Percentiles rank a stretch among this genome's conserved stretches.
phyloP scores from a whole-genome alignment of 1,140 invertebrate genomes.

The Rhopalosiphum maidis region DNA sequence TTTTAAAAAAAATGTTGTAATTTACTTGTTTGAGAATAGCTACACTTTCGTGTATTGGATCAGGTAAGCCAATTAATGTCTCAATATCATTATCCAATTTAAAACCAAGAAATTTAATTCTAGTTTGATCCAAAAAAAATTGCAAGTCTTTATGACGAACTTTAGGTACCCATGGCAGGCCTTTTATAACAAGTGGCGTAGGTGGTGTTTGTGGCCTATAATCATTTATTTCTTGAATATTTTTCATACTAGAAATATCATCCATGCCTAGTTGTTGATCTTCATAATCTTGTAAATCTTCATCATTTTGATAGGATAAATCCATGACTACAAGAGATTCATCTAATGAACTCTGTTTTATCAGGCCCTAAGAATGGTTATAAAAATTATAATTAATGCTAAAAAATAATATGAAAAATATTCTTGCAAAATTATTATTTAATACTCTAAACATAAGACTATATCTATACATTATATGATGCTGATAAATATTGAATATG shows the following conservation, averaged over 20 bases:
- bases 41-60: constrained; percentile 94
- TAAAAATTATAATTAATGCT: not conserved
- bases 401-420: not conserved
- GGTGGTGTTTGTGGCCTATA: constrained; percentile 62
- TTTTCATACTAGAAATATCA: constrained; percentile 44
- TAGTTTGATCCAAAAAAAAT: constrained; percentile 86
- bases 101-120: constrained; percentile 95
- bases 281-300: constrained; percentile 53
- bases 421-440: not conserved
- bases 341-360: constrained; percentile 93
- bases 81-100: constrained; percentile 82
- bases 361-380: constrained; percentile 70
- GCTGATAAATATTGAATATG: not conserved
- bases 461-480: not conserved
- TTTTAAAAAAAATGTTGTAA: constrained; percentile 61
- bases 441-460: not conserved
- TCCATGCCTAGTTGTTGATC: constrained; percentile 25
- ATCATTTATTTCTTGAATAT: constrained; percentile 35
- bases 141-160: constrained; percentile 94
- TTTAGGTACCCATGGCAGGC: constrained; percentile 94
- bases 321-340: constrained; percentile 69
- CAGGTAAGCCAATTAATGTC: constrained; percentile 89
- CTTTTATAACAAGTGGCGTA: constrained; percentile 63
- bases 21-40: constrained; percentile 78
- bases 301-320: constrained; percentile 60